phyloP scores from a whole-genome alignment of 2,113 vertebrate species.

The Laticauda colubrina region DNA sequence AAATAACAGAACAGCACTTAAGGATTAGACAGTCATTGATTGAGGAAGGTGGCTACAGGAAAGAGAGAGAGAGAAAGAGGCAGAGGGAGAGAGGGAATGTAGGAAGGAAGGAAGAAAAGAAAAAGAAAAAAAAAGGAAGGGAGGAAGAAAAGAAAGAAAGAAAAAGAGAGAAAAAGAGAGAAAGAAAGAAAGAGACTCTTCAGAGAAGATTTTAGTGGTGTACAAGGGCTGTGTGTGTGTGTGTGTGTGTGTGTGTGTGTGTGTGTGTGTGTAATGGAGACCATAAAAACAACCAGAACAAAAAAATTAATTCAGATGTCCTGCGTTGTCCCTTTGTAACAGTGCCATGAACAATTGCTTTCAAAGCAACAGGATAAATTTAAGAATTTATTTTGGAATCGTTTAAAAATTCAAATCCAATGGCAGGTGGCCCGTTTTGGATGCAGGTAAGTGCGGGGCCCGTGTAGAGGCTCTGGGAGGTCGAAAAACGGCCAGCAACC shows the following conservation, averaged over 20 bases:
- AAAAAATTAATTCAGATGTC: background rate
- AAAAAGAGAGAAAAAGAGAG: too few relatives aligned
- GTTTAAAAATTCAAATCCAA: background rate
- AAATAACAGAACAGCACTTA: background rate
- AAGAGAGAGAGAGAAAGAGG: too few relatives aligned
- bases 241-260: too few relatives aligned
- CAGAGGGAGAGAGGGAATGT: too few relatives aligned
- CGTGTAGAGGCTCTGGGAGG: too few relatives aligned
- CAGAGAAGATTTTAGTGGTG: background rate
- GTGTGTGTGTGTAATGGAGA: background rate
- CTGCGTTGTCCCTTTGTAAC: background rate
- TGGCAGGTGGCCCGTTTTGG: too few relatives aligned
- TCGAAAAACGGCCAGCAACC: too few relatives aligned
- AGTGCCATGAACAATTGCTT: background rate
- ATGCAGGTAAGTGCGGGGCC: too few relatives aligned
- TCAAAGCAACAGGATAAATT: background rate
- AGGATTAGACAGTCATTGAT: background rate
- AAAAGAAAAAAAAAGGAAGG: fast-evolving
- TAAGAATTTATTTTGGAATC: background rate
- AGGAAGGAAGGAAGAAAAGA: background rate
- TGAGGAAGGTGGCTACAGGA: background rate
- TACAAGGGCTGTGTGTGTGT: too few relatives aligned
- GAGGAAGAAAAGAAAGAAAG: too few relatives aligned
- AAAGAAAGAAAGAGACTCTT: background rate
- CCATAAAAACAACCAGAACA: background rate